Conservation (phyloP, 1,140 invertebrate species). For the Drosophila pallidifrons region DNA sequence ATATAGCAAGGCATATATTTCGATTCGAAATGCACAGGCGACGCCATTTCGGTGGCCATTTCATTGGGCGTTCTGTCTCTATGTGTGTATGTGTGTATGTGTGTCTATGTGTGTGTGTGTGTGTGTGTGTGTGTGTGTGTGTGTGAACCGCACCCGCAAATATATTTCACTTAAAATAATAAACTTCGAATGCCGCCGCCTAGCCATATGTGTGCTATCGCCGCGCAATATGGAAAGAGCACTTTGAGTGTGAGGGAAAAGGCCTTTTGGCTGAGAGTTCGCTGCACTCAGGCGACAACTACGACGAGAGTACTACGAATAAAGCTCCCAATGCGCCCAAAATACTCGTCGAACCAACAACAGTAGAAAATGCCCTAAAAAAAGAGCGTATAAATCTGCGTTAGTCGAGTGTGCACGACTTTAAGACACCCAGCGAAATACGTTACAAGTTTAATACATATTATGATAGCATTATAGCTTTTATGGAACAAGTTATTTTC, state of each 20-base stretch:
- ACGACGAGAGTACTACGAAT: slow-evolving; percentile 13
- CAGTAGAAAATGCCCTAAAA: neutral
- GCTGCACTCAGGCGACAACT: slow-evolving; percentile 23
- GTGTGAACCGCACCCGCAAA: slow-evolving; percentile 20
- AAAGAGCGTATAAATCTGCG: neutral
- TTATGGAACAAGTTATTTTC: too few species aligned
- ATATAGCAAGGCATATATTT: neutral
- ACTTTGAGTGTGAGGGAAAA: neutral
- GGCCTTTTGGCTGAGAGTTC: neutral
- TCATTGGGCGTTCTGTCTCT: neutral
- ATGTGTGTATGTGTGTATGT: slow-evolving; percentile 12
- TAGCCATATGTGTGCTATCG: slow-evolving; percentile 19
- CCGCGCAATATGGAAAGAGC: neutral
- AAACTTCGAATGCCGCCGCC: slow-evolving; percentile 20
- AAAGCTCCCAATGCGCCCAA: slow-evolving; percentile 9
- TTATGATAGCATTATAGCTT: too few species aligned
- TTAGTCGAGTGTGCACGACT: neutral
- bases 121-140: neutral
- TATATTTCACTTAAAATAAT: slow-evolving; percentile 42
- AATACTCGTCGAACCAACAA: neutral
- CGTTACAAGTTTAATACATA: neutral
- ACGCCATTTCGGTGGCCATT: slow-evolving; percentile 16
- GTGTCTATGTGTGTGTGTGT: neutral
- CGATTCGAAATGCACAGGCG: slow-evolving; percentile 2
- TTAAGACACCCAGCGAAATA: neutral